Base-by-base conservation (phyloP, 2,797 vertebrate genomes). In the Sandelia bainsii region DNA sequence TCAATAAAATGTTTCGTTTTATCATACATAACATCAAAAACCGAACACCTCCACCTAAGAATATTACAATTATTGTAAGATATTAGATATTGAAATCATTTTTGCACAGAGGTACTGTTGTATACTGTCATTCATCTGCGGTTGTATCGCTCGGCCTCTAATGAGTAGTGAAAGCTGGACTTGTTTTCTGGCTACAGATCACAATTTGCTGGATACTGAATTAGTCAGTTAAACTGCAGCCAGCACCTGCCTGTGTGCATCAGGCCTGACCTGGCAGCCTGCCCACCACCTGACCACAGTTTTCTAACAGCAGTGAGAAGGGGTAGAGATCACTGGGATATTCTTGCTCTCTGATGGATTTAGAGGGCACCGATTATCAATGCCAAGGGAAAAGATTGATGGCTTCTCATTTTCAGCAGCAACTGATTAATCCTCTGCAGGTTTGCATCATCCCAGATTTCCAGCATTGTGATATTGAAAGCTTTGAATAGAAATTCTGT, bases 301-400 rank as follows among this genome's bases (percentile, higher is more conserved):
- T 59, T 69, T 49, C 49, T 48, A 63, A 59, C n/a, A 37, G 69
- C 23, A 8, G 60, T n/a, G 58, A 72, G 79, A 45, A 37, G 25
- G 81, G 68, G 77, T 40, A 5, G 48, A 71, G 76, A 86, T 86
- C 72, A 65, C 9, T 7, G 63, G 78, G 75, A 64, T 82, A 72
- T 72, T 87, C 61, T 65, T 67, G 56, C 84, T 77, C 82, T 63
- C 71, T 65, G 77, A 75, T 71, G 80, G 84, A 88, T 89, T 91
- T 82, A 76, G 44, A 75, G 70, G 78, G 51, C 61, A 65, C 23
- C 3, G 39, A 45, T 74, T 39, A 76, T 77, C 54, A 25, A 22
- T 81, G 80, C 73, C 75, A 20, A 5, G 4, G 25, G 80, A 69
- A 79, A 67, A 74, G 75, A 83, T 75, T 27, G 65, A 81, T 79